Evolutionary conservation across 35 echinoderm and acorn worm genomes (phyloP).

Genomic region (Diadema setosum): DNA sequence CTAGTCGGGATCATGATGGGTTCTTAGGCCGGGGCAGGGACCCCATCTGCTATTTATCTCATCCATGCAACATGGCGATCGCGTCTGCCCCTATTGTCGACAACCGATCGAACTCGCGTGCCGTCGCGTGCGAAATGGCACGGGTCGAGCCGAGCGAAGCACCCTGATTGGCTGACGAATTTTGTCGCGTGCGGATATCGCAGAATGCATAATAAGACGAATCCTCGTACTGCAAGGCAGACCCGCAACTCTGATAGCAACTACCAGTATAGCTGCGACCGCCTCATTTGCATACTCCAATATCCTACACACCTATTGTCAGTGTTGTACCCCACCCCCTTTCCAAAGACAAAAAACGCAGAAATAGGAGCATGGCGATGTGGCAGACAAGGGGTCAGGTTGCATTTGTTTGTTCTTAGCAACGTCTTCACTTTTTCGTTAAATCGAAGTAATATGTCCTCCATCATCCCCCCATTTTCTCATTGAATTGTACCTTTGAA

Average conservation of each 20-base stretch:
- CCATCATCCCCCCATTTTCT: no score
- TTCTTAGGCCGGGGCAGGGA: neutral
- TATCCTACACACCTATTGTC: neutral
- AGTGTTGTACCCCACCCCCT: neutral
- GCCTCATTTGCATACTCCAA: neutral
- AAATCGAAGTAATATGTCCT: no score
- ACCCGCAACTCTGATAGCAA: neutral
- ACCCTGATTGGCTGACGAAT: neutral
- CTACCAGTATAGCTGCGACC: neutral
- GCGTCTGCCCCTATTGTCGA: neutral
- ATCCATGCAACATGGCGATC: conserved; percentile 8
- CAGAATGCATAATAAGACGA: neutral
- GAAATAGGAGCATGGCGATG: neutral
- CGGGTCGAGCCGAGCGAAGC: neutral
- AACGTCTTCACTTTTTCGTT: neutral
- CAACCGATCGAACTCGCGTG: neutral
- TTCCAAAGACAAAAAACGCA: neutral
- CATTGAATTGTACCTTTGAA: no score
- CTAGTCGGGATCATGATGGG: conserved; percentile 1
- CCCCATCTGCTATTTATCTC: conserved; percentile 31
- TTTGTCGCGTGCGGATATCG: neutral
- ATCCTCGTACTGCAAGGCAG: neutral
- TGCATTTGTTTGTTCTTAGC: neutral
- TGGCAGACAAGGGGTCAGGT: neutral
- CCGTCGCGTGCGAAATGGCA: neutral